Percentiles rank a stretch among this genome's conserved stretches.
Evolutionary conservation across 2,888 invertebrate species (phyloP).

Genomic region (Drosophila diplacantha): DNA sequence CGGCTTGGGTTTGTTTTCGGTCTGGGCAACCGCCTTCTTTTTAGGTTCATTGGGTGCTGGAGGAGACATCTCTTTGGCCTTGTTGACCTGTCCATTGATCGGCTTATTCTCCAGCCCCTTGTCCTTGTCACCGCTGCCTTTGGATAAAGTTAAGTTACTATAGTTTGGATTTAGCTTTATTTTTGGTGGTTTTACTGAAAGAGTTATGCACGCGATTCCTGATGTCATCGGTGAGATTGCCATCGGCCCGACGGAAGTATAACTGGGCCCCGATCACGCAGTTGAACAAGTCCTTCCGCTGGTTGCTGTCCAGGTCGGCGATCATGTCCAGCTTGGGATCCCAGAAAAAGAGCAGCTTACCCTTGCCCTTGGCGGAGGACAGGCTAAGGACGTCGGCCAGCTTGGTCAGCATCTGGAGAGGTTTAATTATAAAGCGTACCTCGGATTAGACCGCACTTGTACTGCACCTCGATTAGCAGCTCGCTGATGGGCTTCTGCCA

Average conservation of each 20-base stretch:
- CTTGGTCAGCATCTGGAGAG: slow-evolving; percentile 55
- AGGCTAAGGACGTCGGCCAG: slow-evolving; percentile 39
- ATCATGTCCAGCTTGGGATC: slow-evolving; percentile 61
- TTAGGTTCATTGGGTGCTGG: neutral
- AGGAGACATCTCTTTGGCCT: neutral
- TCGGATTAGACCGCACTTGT: no score
- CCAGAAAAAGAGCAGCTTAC: slow-evolving; percentile 62
- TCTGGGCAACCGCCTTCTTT: neutral
- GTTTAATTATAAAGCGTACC: neutral
- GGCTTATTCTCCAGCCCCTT: slow-evolving; percentile 12
- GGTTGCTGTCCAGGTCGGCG: slow-evolving; percentile 27
- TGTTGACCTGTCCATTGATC: neutral
- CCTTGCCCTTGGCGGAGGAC: slow-evolving; percentile 30
- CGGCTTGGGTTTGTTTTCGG: neutral
- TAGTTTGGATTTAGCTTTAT: neutral
- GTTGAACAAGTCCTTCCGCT: slow-evolving; percentile 47
- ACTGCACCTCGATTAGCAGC: slow-evolving; percentile 56
- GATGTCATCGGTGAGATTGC: slow-evolving; percentile 40
- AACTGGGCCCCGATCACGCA: slow-evolving; percentile 34
- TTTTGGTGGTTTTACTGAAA: slow-evolving; percentile 42
- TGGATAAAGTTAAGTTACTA: neutral
- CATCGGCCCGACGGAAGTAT: slow-evolving; percentile 35
- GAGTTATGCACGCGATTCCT: slow-evolving; percentile 5
- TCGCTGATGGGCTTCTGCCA: slow-evolving; percentile 51
- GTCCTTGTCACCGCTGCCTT: slow-evolving; percentile 29